A percentile compares a stretch with the other conserved stretches of the same genome.
Evolutionary conservation across 1,140 invertebrate genomes (phyloP).

Genomic region (Cheumatopsyche charites): DNA sequence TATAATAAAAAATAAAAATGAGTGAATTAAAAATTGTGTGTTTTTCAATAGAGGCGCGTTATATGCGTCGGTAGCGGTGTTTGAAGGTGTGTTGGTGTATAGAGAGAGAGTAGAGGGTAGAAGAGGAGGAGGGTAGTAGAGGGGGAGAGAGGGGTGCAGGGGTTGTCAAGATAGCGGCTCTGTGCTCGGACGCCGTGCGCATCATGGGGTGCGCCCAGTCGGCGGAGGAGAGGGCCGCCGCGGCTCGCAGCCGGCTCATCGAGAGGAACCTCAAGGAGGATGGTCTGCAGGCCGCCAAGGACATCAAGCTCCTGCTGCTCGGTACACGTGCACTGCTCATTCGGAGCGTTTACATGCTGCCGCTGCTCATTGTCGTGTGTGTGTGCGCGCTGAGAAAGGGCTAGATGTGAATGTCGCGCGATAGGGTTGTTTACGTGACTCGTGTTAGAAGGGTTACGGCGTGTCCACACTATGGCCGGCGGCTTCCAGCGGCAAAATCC

Average conservation of each 20-base stretch:
- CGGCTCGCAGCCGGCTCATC: constrained; percentile 95
- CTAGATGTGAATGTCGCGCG: no score
- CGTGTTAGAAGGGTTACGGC: no score
- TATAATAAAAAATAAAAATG: no score
- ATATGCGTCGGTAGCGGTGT: not conserved
- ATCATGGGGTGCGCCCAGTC: constrained; percentile 99
- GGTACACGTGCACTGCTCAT: constrained; percentile 69
- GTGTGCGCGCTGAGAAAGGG: no score
- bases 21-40: no score
- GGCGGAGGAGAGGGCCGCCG: constrained; percentile 94
- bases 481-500: no score
- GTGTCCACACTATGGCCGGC: no score
- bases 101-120: constrained; percentile 40
- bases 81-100: not conserved
- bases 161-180: constrained; percentile 42
- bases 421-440: no score
- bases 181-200: constrained; percentile 48
- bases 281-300: constrained; percentile 96
- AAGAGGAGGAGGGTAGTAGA: not conserved
- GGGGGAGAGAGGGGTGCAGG: constrained; percentile 1
- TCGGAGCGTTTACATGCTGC: no score
- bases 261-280: constrained; percentile 99
- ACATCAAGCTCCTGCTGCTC: constrained; percentile 96
- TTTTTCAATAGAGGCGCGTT: not conserved
- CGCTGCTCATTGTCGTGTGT: no score